Base-by-base conservation (phyloP, 64 coral and sea anemone genomes). In the Acropora tenuis region DNA sequence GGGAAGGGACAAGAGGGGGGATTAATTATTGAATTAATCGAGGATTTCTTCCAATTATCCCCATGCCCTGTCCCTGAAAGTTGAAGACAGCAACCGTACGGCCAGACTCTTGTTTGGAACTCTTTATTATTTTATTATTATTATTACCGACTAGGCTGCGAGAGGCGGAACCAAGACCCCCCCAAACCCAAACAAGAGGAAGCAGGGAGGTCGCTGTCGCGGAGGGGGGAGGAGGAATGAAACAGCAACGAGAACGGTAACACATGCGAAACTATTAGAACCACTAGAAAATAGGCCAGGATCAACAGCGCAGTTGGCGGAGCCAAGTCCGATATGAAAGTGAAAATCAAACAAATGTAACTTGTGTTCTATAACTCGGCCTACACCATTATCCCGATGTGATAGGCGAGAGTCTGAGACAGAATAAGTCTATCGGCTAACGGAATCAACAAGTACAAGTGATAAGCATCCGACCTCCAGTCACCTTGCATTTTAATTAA, bases 401-500 rank as follows among this genome's bases (percentile, higher is more conserved):
- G 52, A 53, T 81, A 30, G 12, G 30, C 3, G 17, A 63, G 41
- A 43, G 40, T 57, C 6, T 65, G 55, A 75, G 79, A 43, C 52
- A 81, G 20, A 1, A 81, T 20, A 15, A 92, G 49, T 63, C 59
- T 52, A 58, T 77, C 78, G 3, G 80, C 55, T 12, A 91, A 69
- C 11, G 89, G 89, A 69, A 91, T 11, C 41, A 43, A 67, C 4
- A 92, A 65, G 43, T 92, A 92, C 9, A 92, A 45, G 8, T 86
- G 42, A 41, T 72, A 80, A 16, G 88, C 88, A 43, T 90, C 88
- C 17, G 61, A 90, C 40, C 50, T 78, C 77, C 77, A 90, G 52
- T 90, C 88, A 17, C 88, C 60, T 43, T 90, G 76, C 17, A 90
- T 15, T 48, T 78, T 89, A 41, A 89, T 78, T 18, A 89, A 76